Base-by-base conservation (phyloP, 2,888 invertebrate genomes). In the Margaritifera margaritifera region DNA sequence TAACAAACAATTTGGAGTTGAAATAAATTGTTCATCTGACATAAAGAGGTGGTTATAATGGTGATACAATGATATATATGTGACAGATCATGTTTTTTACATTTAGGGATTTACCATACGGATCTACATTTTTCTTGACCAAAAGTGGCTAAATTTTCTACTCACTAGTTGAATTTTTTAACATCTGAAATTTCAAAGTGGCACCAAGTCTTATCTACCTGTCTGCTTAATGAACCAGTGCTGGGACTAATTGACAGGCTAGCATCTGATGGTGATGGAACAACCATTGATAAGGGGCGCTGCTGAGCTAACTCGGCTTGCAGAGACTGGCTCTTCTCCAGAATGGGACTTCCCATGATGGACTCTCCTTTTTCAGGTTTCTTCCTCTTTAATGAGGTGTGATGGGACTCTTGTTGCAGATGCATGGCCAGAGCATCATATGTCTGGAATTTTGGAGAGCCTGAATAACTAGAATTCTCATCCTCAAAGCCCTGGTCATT, bases 321-420 rank as follows among this genome's bases (percentile, higher is more conserved):
- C 67, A 86, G 73, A 5, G 86, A 86, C 64, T 84, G 84, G 68
- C 84, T 87, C 83, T 91, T 90, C 82, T 92, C 91, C 73, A 91
- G 81, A n/a, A 90, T 89, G 6, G 91, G 91, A 62, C 90, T 90
- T 72, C 89, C 89, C 88, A 88, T 68, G n/a, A 50, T 52, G 1
- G 65, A 62, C 53, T 81, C 80, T 6, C 78, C 77, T 62, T 80
- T 80, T 62, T 81, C 82, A 80, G 69, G 86, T 82, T 91, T 91
- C 80, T 90, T 90, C 69, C 91, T 85, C 74, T 90, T 89, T 63
- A 91, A 83, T 19, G 91, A 92, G 11, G 91, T 90, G 81, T 91
- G 91, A 77, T 91, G 91, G 24, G 91, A 90, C 81, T 91, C 91
- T 54, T 87, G 74, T 6, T 71, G 61, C n/a, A 67, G 61, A 53